Evolutionary conservation across 2,888 invertebrate species (phyloP), one percentile per base, ranked within the genome.

Genomic region (Leuctra nigra): DNA sequence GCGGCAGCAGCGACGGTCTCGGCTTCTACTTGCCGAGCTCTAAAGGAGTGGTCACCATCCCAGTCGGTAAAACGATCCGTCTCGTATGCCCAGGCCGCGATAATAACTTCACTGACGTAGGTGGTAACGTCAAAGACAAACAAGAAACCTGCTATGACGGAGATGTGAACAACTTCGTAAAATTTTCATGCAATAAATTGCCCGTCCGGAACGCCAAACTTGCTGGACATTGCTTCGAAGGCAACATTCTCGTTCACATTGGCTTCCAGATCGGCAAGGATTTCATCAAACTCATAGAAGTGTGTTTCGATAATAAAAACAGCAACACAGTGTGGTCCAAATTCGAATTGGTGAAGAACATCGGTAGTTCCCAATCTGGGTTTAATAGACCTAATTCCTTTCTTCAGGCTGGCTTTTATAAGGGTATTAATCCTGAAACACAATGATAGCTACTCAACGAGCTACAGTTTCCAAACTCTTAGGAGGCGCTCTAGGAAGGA

Each of bases 281-380:
- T 20, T 81, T 66, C 69, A 77, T 59, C 52, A 70, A 73, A 18
- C 65, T 73, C 9, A 77, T 76, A 61, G 73, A 71, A 62, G 72
- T 80, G 1, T 83, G 83, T 67, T 81, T 78, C 63, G 75, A 82
- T 66, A 70, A 73, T 35, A 66, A 63, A 2, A 69, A 73, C 1
- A 68, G 77, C 55, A 75, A 75, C 61, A 75, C 80, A 1, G 63
- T 80, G 7, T 81, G 80, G 62, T 76, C 77, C 0, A 73, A 75
- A 67, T 75, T 74, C 56, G 72, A 74, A 39, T 71, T 81, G 60
- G 73, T 72, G 13, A 66, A 72, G 0, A 68, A 68, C 0, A 76
- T 80, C 57, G 70, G 72, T 9, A 70, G 76, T 0, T 73, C 74
- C 50, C 77, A 80, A 65, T 68, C 66, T 1, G 70, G 72, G 1